Base-by-base conservation (phyloP, 1,140 invertebrate species). In the Wasmannia auropunctata region DNA sequence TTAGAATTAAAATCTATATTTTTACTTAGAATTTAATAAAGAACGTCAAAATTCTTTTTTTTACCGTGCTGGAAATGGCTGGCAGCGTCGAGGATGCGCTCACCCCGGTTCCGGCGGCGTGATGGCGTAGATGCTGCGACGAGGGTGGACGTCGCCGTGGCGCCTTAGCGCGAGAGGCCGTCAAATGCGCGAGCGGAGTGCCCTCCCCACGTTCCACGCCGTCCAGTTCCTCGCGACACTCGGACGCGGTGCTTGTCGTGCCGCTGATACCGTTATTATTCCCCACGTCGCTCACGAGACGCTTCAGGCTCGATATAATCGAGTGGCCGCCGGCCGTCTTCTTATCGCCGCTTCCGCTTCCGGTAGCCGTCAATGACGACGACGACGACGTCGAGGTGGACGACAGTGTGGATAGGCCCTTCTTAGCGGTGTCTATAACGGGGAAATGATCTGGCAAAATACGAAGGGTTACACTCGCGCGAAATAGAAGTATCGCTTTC, bases 91-190 rank as follows among this genome's bases (percentile, higher is more conserved):
- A 70, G 43, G 85, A 87, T 34, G 87, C 76, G 56, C 85, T 87
- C 7, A 80, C 77, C 19, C 76, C 87, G 14, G 86, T 25, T 43
- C 63, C 86, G 28, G 81, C 22, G 37, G 67, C 46, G 22, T 92
- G 91, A 94, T 94, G 90, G 91, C 95, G 89, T 43, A 94, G 87
- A 88, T 92, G 94, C 79, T 95, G 94, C 16, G 94, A 93, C 0
- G 97, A 96, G 10, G 97, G 97, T 40, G 96, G 96, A 90, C 97
- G 95, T 87, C 96, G 94, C 28, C 96, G 95, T 2, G 97, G 97
- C 88, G 96, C 96, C 93, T 96, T 96, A 3, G 96, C 96, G 88
- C 97, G 93, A 37, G 94, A 96, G 19, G 96, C 96, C 37, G 97
- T 97, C 70, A 96, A 94, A 91, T 97, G 97, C 3, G 95, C 95